phyloP scores from a whole-genome alignment of 2,113 vertebrate species.

The Oryzias celebensis region DNA sequence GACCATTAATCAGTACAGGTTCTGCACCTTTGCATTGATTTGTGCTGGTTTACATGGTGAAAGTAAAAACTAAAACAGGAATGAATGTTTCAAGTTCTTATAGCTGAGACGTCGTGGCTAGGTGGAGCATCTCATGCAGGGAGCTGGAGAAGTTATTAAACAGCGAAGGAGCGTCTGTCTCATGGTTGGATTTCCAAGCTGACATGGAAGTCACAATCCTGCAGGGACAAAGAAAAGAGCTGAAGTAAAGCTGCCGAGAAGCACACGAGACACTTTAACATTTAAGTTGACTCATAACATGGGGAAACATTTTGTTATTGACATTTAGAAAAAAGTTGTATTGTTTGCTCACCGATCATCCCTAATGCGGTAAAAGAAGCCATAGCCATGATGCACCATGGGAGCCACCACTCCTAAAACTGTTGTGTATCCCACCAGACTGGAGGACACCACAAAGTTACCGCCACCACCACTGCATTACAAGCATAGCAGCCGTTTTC shows the following conservation, averaged over 20 bases:
- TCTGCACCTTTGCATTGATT: conserved; percentile 82
- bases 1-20: conserved; percentile 54
- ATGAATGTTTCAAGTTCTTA: conserved; percentile 57
- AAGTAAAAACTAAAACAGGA: not conserved
- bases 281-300: not conserved
- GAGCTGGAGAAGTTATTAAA: conserved; percentile 76
- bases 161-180: conserved; percentile 84
- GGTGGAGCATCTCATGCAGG: conserved; percentile 84
- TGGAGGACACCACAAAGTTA: conserved; percentile 93
- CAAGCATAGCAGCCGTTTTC: conserved; percentile 4
- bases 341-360: conserved; percentile 84
- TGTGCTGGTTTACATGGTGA: conserved; percentile 34
- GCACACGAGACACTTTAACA: not conserved
- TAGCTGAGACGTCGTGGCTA: conserved; percentile 80
- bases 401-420: conserved; percentile 81
- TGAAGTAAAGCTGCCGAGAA: not conserved
- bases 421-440: conserved; percentile 88
- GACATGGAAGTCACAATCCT: conserved; percentile 83
- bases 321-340: not conserved
- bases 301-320: not conserved
- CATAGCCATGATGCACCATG: conserved; percentile 91
- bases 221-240: not conserved
- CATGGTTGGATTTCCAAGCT: conserved; percentile 87
- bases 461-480: conserved; percentile 89
- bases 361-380: conserved; percentile 93